Percentiles rank a stretch among this genome's conserved stretches.
These are phyloP conservation scores for Leptatherina wallacei DNA, from an alignment of 2,797 vertebrate species.

Conservation along the genomic window DNA sequence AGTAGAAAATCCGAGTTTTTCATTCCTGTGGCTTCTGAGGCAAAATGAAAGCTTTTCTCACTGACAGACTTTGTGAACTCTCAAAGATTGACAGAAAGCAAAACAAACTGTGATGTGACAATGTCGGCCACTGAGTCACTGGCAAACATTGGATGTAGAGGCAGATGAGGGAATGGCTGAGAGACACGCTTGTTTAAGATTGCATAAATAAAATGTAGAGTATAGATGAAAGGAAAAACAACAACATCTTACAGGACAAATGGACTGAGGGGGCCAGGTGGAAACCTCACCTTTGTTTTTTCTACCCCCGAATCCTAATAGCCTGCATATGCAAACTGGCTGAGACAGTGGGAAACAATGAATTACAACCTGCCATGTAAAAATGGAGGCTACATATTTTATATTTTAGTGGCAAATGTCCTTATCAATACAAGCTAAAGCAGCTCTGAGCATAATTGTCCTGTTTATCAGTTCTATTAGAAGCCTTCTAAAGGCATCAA, in stretches of 20 bases:
- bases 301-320: slow-evolving; percentile 24
- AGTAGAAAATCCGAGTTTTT: slow-evolving; percentile 11
- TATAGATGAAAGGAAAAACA: not conserved
- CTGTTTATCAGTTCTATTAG: slow-evolving; percentile 83
- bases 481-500: slow-evolving; percentile 69
- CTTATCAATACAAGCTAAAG: slow-evolving; percentile 74
- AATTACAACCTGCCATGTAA: slow-evolving; percentile 53
- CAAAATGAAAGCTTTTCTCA: slow-evolving; percentile 26
- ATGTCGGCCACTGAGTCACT: slow-evolving; percentile 7
- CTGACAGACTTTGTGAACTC: slow-evolving; percentile 27
- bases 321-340: slow-evolving; percentile 35
- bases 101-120: slow-evolving; percentile 19
- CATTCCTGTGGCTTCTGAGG: slow-evolving; percentile 13
- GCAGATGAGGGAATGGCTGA: not conserved
- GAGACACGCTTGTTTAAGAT: not conserved
- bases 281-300: slow-evolving; percentile 10
- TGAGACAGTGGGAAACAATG: slow-evolving; percentile 18
- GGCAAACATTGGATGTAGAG: not conserved
- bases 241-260: not conserved
- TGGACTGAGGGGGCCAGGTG: not conserved
- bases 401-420: slow-evolving; percentile 59
- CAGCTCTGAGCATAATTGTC: slow-evolving; percentile 72
- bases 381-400: slow-evolving; percentile 56
- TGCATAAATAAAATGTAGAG: not conserved
- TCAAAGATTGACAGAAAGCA: slow-evolving; percentile 13